Base-by-base conservation (phyloP, 2,797 vertebrate genomes). In the Sciaenops ocellatus region DNA sequence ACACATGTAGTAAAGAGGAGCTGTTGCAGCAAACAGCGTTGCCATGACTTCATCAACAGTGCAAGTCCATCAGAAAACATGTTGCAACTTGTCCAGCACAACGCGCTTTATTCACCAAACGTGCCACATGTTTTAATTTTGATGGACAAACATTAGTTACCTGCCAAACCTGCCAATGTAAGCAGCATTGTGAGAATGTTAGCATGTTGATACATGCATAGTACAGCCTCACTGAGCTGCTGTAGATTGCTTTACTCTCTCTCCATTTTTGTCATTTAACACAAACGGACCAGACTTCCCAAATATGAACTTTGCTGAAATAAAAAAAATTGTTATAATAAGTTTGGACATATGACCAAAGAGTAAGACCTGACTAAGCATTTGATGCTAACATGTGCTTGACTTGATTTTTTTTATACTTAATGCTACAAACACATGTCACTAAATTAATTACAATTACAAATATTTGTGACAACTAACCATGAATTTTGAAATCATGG, bases 401-500 rank as follows among this genome's bases (percentile, higher is more conserved):
- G 4, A 9, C 34, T 44, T 44, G 42, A 44, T 10, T 16, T 61
- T 60, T 69, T 60, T 20, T 11, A 5, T 54, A 46, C 17, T 60
- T 2, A 0, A 16, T 57, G 44, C 38, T 52, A 41, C 38, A 46
- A 8, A 67, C 34, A 56, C 30, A 20, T 47, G 5, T 75, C 56
- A 62, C 11, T 59, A n/a, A 78, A 38, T 38, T 38, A 61, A 59
- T 28, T 24, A 60, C 9, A 50, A 44, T 28, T 11, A 26, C 10
- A 64, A 42, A 55, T 48, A n/a, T 64, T 38, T 28, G 15, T 56
- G 28, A 46, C 13, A 41, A 9, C 22, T 15, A 20, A 17, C n/a
- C 38, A 59, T 52, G 52, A 6, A 47, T 47, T 72, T 76, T 26
- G 17, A 79, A 48, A 64, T 48, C 12, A 28, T 3, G 2, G 13